A percentile compares a stretch with the other conserved stretches of the same genome.
Conservation (phyloP, 2,113 vertebrate genomes). For the Percina caprodes region DNA sequence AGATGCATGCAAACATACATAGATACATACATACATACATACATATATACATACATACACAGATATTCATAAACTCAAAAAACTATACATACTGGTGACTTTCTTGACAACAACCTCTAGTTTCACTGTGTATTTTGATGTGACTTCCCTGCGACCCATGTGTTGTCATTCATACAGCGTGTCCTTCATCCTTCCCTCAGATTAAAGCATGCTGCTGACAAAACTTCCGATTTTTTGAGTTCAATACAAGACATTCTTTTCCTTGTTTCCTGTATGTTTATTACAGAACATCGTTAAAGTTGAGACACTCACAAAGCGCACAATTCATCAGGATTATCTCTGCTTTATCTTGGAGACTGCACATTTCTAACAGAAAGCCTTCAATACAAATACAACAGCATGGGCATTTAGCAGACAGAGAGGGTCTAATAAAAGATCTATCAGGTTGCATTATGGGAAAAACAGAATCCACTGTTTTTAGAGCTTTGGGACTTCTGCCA, state of each 20-base stretch:
- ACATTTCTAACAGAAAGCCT: not conserved
- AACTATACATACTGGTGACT: too few species aligned
- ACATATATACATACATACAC: too few species aligned
- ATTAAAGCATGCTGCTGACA: slow-evolving; percentile 20
- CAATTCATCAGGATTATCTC: not conserved
- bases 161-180: not conserved
- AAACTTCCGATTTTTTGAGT: slow-evolving; percentile 19
- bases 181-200: slow-evolving; percentile 7
- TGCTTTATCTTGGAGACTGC: not conserved
- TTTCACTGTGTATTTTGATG: not conserved
- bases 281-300: not conserved
- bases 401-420: not conserved
- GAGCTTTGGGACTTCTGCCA: not conserved
- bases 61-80: too few species aligned
- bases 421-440: not conserved
- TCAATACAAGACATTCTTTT: not conserved
- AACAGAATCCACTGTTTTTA: not conserved
- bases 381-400: not conserved
- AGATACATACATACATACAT: too few species aligned
- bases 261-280: not conserved
- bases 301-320: not conserved
- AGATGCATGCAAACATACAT: too few species aligned
- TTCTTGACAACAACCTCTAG: too few species aligned
- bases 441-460: not conserved
- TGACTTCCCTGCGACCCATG: not conserved